These are phyloP conservation scores for Thalassarche chlororhynchos DNA, from an alignment of 2,113 vertebrate species.

Conservation along the genomic window DNA sequence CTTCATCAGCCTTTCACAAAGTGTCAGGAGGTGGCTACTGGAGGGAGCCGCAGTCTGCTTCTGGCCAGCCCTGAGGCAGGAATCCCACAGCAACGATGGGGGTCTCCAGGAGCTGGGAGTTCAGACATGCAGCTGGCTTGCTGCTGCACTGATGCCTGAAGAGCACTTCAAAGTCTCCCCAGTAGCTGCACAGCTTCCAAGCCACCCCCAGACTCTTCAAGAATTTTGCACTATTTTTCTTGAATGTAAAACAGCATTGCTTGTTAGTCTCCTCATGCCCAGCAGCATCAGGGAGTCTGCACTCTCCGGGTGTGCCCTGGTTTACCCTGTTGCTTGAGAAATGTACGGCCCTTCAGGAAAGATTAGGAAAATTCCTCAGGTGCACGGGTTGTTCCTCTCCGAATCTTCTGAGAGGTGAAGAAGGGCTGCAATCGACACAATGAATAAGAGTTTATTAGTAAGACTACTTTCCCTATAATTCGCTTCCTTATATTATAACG, in stretches of 20 bases:
- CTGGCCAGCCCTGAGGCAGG: neutral
- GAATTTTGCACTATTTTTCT: neutral
- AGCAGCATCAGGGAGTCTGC: neutral
- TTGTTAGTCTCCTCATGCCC: fast-evolving
- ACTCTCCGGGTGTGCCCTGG: fast-evolving
- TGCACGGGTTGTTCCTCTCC: neutral
- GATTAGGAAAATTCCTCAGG: neutral
- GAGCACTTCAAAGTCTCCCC: neutral
- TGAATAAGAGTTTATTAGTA: neutral
- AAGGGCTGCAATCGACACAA: neutral
- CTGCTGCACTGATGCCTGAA: neutral
- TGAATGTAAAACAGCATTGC: neutral
- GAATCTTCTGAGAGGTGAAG: neutral
- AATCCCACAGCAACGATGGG: neutral
- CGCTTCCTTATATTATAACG: neutral
- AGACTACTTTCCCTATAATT: neutral
- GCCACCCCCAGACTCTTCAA: neutral
- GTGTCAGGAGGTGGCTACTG: neutral
- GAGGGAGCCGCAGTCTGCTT: neutral
- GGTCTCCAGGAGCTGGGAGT: neutral
- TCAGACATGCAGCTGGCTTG: neutral
- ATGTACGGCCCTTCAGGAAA: neutral
- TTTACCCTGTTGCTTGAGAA: neutral
- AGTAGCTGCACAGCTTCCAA: neutral
- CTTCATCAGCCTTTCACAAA: neutral